Evolutionary conservation across 1,140 invertebrate species (phyloP).

Genomic region (Nebria ingens): DNA sequence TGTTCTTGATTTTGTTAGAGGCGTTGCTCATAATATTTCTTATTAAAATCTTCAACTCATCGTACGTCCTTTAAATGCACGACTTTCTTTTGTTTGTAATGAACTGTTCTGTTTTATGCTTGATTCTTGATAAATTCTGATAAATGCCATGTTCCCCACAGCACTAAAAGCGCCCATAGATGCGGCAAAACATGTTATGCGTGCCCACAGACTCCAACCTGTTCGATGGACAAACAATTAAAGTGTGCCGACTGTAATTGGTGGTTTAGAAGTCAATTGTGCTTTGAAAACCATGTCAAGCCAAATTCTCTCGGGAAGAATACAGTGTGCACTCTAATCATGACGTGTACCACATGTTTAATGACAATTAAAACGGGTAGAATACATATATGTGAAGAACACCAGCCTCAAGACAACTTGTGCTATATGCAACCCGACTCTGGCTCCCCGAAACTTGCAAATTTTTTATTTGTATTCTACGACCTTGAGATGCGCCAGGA

Average conservation of each 20-base stretch:
- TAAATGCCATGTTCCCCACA: not conserved
- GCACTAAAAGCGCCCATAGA: not conserved
- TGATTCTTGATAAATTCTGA: too few species aligned
- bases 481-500: conserved; percentile 12
- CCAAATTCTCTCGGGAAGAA: conserved; percentile 1
- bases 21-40: too few species aligned
- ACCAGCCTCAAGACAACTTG: not conserved
- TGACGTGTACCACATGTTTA: not conserved
- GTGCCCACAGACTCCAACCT: conserved; percentile 1
- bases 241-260: conserved; percentile 10
- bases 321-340: not conserved
- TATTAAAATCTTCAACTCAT: too few species aligned
- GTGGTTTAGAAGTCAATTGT: conserved; percentile 7
- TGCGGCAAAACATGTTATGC: not conserved
- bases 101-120: too few species aligned
- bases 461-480: conserved; percentile 11
- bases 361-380: not conserved
- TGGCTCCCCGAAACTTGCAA: not conserved
- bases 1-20: too few species aligned
- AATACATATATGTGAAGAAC: not conserved
- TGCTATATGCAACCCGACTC: not conserved
- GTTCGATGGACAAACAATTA: not conserved
- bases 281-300: conserved; percentile 13
- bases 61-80: too few species aligned
- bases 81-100: too few species aligned